Evolutionary conservation across 2,888 invertebrate species (phyloP).

Genomic region (Clepsis dumicolana): DNA sequence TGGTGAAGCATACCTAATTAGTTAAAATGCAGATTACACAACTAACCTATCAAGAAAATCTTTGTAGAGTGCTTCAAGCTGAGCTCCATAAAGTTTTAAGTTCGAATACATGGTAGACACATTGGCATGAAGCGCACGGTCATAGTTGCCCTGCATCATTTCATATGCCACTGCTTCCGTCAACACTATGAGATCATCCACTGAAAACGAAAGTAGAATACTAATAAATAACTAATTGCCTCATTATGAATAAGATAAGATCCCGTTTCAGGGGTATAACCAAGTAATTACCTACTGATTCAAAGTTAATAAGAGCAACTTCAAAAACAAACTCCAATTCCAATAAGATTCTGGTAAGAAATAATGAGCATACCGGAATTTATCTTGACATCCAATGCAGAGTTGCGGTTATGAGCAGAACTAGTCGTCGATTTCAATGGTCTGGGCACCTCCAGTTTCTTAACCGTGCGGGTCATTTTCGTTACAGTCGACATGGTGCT

Average conservation of each 20-base stretch:
- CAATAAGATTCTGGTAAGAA: conserved; percentile 50
- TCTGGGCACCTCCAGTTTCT: conserved; percentile 91
- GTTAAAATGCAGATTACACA: conserved; percentile 1
- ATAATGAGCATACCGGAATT: conserved; percentile 72
- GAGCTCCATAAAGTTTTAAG: conserved; percentile 92
- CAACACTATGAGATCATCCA: conserved; percentile 93
- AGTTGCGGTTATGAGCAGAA: conserved; percentile 82
- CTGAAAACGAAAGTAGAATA: conserved; percentile 74
- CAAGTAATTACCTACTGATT: neutral
- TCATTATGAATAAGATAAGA: neutral
- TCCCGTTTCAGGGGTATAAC: neutral
- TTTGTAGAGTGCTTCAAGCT: conserved; percentile 93
- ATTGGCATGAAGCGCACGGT: conserved; percentile 89
- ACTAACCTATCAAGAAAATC: conserved; percentile 91
- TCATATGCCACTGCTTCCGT: conserved; percentile 93
- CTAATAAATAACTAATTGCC: conserved; percentile 1
- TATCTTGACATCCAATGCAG: conserved; percentile 83
- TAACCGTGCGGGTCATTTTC: conserved; percentile 89
- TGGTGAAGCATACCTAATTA: neutral
- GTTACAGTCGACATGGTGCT: conserved; percentile 86
- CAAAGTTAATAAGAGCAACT: neutral
- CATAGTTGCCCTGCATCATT: conserved; percentile 91
- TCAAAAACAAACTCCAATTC: conserved; percentile 20
- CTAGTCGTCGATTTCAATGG: conserved; percentile 89
- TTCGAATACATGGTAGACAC: conserved; percentile 93